Conservation (phyloP, 2,113 vertebrate species). For the Carollia perspicillata region DNA sequence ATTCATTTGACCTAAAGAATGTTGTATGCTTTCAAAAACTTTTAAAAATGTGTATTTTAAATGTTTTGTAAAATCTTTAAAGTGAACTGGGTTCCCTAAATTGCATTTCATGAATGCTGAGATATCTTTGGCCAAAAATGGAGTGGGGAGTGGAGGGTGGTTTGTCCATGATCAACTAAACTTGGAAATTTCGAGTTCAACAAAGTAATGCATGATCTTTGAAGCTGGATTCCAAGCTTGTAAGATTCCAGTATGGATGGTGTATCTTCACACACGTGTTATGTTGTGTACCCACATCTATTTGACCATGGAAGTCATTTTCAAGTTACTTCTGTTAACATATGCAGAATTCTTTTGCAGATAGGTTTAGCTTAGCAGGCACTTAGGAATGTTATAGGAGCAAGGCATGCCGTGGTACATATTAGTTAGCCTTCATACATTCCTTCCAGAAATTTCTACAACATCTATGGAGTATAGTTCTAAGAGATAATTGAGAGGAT, state of each 20-base stretch:
- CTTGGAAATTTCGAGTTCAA: neutral
- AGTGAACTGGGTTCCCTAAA: neutral
- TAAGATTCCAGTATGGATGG: neutral
- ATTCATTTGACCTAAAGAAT: slow-evolving; percentile 6
- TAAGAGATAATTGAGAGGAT: neutral
- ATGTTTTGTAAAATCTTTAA: neutral
- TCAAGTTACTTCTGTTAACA: neutral
- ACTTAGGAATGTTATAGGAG: neutral
- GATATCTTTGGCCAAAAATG: neutral
- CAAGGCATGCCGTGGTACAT: neutral
- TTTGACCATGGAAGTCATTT: neutral
- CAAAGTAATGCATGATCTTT: neutral
- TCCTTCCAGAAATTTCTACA: slow-evolving; percentile 21
- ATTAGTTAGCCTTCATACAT: neutral
- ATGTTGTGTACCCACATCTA: neutral
- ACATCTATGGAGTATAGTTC: neutral
- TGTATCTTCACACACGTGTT: neutral
- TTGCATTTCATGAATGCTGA: neutral
- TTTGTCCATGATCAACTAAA: neutral
- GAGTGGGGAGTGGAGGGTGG: neutral
- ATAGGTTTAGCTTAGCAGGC: neutral
- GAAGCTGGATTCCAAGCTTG: neutral
- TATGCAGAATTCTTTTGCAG: neutral
- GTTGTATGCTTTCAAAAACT: neutral
- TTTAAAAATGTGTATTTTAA: neutral